Conservation (phyloP, 2,113 vertebrate species). For the Emydura subglobosa region DNA sequence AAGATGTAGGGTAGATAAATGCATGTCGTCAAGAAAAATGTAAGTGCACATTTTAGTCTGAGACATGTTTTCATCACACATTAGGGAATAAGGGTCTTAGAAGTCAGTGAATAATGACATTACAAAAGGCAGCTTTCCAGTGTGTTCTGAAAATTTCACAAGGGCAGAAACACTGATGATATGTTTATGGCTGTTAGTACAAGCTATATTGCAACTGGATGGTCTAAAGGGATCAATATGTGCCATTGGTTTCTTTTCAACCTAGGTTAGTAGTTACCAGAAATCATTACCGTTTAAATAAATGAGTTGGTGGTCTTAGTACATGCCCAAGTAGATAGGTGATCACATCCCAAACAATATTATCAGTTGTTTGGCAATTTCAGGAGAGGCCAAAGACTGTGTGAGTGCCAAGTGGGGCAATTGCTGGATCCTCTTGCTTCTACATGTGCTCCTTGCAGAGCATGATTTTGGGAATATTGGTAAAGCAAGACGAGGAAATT, state of each 20-base stretch:
- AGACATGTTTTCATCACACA: fast-evolving
- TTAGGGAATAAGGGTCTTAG: not conserved
- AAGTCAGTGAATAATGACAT: not conserved
- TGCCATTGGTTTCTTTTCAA: not conserved
- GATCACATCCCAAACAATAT: not conserved
- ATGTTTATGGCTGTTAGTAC: not conserved
- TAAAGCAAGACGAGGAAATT: not conserved
- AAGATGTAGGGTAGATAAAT: not conserved
- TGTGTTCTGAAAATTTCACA: not conserved
- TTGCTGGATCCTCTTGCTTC: not conserved
- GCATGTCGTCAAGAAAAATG: not conserved
- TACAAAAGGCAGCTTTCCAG: fast-evolving
- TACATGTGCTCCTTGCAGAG: not conserved
- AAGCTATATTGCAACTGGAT: not conserved
- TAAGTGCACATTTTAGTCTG: fast-evolving
- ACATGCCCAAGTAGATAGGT: not conserved
- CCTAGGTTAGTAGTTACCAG: not conserved
- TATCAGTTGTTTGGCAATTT: not conserved
- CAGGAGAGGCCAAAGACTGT: not conserved
- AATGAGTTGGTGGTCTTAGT: not conserved
- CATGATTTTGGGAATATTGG: not conserved
- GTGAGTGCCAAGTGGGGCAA: not conserved
- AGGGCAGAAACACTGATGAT: not conserved
- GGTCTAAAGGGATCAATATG: not conserved
- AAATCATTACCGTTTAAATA: not conserved